Percentiles rank a stretch among this genome's conserved stretches.
These are phyloP conservation scores for Dryas iulia DNA, from an alignment of 1,140 invertebrate genomes.

Conservation along the genomic window DNA sequence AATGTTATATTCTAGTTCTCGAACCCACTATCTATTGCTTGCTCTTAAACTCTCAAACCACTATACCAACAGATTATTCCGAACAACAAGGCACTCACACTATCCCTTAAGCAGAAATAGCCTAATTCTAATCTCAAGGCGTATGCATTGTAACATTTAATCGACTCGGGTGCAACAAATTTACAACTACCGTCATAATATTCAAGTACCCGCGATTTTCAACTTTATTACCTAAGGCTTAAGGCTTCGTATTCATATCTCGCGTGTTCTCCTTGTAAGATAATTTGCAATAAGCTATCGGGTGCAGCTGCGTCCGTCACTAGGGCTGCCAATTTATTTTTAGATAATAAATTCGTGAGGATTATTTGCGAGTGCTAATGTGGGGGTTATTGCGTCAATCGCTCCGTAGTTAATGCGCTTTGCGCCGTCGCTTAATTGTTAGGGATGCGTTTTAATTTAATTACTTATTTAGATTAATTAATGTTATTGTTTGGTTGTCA, in stretches of 20 bases:
- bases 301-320: slow-evolving; percentile 67
- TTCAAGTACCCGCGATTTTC: slow-evolving; percentile 27
- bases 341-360: slow-evolving; percentile 62
- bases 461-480: slow-evolving; percentile 8
- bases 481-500: too few relatives aligned
- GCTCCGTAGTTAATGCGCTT: slow-evolving; percentile 18
- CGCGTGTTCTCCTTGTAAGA: slow-evolving; percentile 41
- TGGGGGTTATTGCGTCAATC: slow-evolving; percentile 61
- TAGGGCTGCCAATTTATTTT: slow-evolving; percentile 74
- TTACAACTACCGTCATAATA: slow-evolving; percentile 24
- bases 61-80: background rate
- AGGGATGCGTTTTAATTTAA: background rate
- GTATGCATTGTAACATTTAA: slow-evolving; percentile 55
- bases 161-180: slow-evolving; percentile 40
- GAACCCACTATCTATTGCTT: too few relatives aligned
- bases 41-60: too few relatives aligned
- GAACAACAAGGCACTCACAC: background rate
- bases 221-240: slow-evolving; percentile 33
- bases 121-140: slow-evolving; percentile 45
- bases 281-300: slow-evolving; percentile 73
- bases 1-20: too few relatives aligned
- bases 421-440: slow-evolving; percentile 14
- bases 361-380: slow-evolving; percentile 53
- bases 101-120: slow-evolving; percentile 18
- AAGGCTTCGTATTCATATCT: slow-evolving; percentile 21